These are phyloP conservation scores for Aurelia sp. DNA, from an alignment of 30 jellyfish, hydroid and myxozoan species.

Conservation along the genomic window DNA sequence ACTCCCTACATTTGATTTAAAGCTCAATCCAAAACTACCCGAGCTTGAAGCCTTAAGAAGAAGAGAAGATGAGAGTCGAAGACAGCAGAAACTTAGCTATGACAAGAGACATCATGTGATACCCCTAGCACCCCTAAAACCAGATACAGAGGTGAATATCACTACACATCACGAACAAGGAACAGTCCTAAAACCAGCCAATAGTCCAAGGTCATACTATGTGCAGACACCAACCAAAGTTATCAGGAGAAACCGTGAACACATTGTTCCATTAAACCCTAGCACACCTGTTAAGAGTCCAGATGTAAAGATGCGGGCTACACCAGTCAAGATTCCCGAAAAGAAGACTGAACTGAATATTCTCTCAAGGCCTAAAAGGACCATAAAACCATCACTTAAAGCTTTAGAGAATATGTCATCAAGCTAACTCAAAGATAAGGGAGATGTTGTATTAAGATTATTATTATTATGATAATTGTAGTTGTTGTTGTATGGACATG, in stretches of 20 bases:
- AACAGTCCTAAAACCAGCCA: conserved; percentile 36
- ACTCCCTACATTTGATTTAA: conserved; percentile 9
- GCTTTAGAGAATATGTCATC: no score
- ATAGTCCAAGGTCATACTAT: conserved; percentile 49
- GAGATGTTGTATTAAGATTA: no score
- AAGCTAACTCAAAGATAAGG: no score
- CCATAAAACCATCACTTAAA: no score
- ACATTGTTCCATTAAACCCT: conserved; percentile 47
- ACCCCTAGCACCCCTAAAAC: conserved; percentile 27
- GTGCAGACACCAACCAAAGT: conserved; percentile 53
- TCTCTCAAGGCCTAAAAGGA: conserved; percentile 24
- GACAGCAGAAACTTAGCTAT: conserved; percentile 38
- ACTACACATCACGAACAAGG: conserved; percentile 35
- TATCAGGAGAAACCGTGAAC: conserved; percentile 50
- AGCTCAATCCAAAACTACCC: conserved; percentile 26
- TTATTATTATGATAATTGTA: no score
- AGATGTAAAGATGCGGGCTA: conserved; percentile 9
- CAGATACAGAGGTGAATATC: conserved; percentile 45
- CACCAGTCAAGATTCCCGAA: conserved; percentile 20
- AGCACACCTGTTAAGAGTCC: conserved; percentile 23
- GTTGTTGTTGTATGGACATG: no score
- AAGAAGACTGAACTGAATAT: conserved; percentile 51
- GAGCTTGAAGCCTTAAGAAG: conserved; percentile 12
- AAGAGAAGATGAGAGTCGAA: conserved; percentile 38
- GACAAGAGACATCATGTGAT: conserved; percentile 48